Base-by-base conservation (phyloP, 2,113 vertebrate species). In the Dendropsophus ebraccatus region DNA sequence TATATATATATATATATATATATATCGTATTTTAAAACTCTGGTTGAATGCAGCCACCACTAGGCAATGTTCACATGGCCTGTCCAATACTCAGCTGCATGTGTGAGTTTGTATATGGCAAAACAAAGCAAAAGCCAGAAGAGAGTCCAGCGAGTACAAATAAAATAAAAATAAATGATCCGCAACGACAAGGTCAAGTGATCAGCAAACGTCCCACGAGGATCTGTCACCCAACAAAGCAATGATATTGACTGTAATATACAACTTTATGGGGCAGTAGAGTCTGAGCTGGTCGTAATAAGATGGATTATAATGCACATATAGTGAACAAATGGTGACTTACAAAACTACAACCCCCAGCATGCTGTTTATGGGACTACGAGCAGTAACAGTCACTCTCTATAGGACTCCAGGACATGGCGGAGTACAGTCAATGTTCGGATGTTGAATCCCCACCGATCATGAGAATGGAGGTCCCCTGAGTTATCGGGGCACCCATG, bases 81-180 rank as follows among this genome's bases (percentile, higher is more conserved):
- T 41, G 41, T 41, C 13, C 9, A 4, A 11, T 9, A 17, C 14
- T 14, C 16, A 52, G 56, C 21, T 9, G 21, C 56, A n/a, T 7
- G 7, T 21, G 56, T n/a, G 21, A n/a, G 21, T 32, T 16, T 69
- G 65, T 69, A 67, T 17, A 2, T n/a, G n/a, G 30, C 62, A 67
- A 67, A 67, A 67, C 30, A 74, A 37, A 2, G 37, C 19, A 72
- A 72, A 41, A 72, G 30, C 7, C n/a, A n/a, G n/a, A n/a, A n/a
- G n/a, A n/a, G 2, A 45, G 21, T 8, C 35, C 35, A 41, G 10
- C 10, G 12, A 72, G 28, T 21, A 4, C 23, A 73, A 73, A 45
- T 73, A 73, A 12, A 45, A 73, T 73, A 73, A 73, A 73, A 73
- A 41, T 41, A 23, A 45, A 73, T 47, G 70, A 23, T 73, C 35